A percentile compares a stretch with the other conserved stretches of the same genome.
Evolutionary conservation across 2,888 invertebrate species (phyloP).

Genomic region (Aplocera efformata): DNA sequence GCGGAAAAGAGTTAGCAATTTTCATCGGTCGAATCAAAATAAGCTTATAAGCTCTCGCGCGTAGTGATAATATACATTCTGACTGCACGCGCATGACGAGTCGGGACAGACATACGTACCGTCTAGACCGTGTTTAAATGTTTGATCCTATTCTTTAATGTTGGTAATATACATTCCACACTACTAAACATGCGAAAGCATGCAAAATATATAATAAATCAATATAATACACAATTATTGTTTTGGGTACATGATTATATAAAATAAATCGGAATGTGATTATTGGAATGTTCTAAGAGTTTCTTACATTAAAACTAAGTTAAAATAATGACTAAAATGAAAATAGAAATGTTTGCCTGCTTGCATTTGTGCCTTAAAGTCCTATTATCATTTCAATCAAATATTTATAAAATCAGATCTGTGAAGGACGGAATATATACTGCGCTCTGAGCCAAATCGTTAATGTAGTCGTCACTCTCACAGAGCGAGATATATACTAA

Average conservation of each 20-base stretch:
- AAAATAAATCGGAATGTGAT: conserved; percentile 12
- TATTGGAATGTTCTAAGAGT: conserved; percentile 5
- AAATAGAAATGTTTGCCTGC: conserved; percentile 64
- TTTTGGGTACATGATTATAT: conserved; percentile 8
- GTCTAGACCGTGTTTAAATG: too few species aligned
- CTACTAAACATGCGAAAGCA: too few species aligned
- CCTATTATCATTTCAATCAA: conserved; percentile 76
- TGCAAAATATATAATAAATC: conserved; percentile 2
- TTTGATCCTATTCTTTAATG: too few species aligned
- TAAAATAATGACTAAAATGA: conserved; percentile 66
- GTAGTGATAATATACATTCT: too few species aligned
- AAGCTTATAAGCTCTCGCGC: too few species aligned
- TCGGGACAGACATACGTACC: too few species aligned
- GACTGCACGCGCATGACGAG: too few species aligned
- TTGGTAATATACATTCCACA: too few species aligned
- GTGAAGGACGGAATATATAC: conserved; percentile 38
- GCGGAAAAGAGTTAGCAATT: too few species aligned
- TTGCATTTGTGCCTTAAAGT: conserved; percentile 51
- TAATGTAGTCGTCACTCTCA: not conserved
- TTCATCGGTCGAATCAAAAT: too few species aligned
- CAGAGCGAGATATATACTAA: conserved; percentile 2
- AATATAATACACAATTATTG: conserved; percentile 5
- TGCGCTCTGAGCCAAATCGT: conserved; percentile 2
- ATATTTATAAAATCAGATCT: conserved; percentile 35
- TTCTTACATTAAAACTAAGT: conserved; percentile 14